Evolutionary conservation across 2,797 vertebrate species (phyloP), one percentile per base, ranked within the genome.

Genomic region (Coreius guichenoti): DNA sequence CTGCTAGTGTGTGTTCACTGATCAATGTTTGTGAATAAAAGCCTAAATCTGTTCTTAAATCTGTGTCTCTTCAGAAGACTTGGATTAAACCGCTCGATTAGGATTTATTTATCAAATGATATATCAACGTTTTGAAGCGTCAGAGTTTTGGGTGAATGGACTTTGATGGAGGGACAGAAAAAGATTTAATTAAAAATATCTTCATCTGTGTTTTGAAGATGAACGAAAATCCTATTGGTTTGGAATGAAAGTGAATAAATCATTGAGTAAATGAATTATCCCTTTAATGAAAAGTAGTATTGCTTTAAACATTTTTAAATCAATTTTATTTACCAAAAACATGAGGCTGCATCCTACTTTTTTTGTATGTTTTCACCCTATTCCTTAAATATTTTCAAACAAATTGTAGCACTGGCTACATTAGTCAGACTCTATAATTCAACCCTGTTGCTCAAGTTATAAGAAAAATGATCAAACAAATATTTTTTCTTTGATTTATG

Each of bases 151-250:
- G n/a, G 2, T 7, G 5, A 63, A 29, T 16, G 9, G 17, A 33
- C 29, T 67, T 63, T 33, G 31, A 67, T 19, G 63, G 58, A 61
- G 1, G n/a, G 58, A 26, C 58, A 61, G 58, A 31, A 61, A 61
- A 12, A 26, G 58, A 61, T 26, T 67, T 19, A 11, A 61, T 13
- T 13, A 26, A 26, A n/a, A 61, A 61, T 26, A 26, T 61, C n/a
- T 61, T 61, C 2, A 61, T 6, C 1, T 29, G 12, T 29, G 13
- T 63, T 16, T 14, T 1, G 5, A 33, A 68, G 17, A 21, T 68
- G 65, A 21, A 2, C 0, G 1, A 11, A 68, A 19, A 31, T 17
- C 7, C 0, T 31, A 31, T 8, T 31, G 31, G 8, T 36, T 33
- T 68, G 31, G 3, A 67, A 21, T 63, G 61, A 65, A 29, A 16